A percentile compares a stretch with the other conserved stretches of the same genome.
These are phyloP conservation scores for Hypselothyrea guttata DNA, from an alignment of 2,888 invertebrate genomes.

Conservation along the genomic window DNA sequence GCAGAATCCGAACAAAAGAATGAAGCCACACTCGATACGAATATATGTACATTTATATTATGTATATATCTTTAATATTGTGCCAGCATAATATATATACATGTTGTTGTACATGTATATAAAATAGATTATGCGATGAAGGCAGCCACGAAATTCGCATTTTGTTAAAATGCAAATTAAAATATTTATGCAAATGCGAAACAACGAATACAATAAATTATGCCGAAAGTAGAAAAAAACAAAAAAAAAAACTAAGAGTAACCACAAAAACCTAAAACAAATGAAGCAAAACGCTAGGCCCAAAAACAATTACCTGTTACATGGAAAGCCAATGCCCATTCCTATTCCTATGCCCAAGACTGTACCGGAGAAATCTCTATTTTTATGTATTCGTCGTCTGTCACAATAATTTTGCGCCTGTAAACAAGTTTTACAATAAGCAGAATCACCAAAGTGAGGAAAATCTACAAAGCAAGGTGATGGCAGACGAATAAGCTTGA, in stretches of 20 bases:
- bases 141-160: constrained; percentile 43
- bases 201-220: constrained; percentile 66
- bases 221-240: constrained; percentile 44
- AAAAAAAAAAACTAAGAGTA: neutral
- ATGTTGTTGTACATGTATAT: constrained; percentile 17
- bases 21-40: constrained; percentile 18
- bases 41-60: constrained; percentile 14
- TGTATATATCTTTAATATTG: constrained; percentile 3
- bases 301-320: constrained; percentile 68
- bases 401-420: constrained; percentile 59
- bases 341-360: neutral
- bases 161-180: constrained; percentile 73
- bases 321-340: constrained; percentile 36
- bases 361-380: constrained; percentile 3
- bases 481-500: neutral
- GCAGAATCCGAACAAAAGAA: constrained; percentile 33
- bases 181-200: constrained; percentile 70
- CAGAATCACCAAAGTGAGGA: constrained; percentile 4
- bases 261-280: constrained; percentile 32
- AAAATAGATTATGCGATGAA: constrained; percentile 26
- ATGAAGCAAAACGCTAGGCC: constrained; percentile 48
- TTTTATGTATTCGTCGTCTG: constrained; percentile 56
- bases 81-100: constrained; percentile 5
- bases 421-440: constrained; percentile 45
- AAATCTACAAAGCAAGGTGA: neutral